Percentiles rank a stretch among this genome's conserved stretches.
Evolutionary conservation across 64 coral and sea anemone genomes (phyloP).

Genomic region (Catalaphyllia jardinei): DNA sequence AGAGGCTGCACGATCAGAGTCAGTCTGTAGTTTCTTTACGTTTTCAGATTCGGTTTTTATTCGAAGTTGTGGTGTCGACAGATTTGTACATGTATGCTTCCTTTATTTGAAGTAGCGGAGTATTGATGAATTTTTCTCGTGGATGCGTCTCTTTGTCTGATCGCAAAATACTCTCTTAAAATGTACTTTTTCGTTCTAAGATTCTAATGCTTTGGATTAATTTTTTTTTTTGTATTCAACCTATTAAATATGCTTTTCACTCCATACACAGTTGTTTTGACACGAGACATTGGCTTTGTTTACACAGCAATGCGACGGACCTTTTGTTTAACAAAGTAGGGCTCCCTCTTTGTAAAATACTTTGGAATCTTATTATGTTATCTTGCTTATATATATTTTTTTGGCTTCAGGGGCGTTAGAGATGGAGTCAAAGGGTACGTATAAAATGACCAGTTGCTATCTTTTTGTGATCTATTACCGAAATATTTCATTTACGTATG

Average conservation of each 20-base stretch:
- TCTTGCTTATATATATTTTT: slow-evolving; percentile 6
- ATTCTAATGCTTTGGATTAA: too few species aligned
- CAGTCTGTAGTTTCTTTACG: not conserved
- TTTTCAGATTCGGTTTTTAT: not conserved
- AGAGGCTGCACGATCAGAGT: not conserved
- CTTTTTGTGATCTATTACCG: not conserved
- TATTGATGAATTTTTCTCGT: not conserved
- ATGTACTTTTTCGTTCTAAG: too few species aligned
- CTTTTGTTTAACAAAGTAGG: not conserved
- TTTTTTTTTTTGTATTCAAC: too few species aligned
- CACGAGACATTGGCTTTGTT: too few species aligned
- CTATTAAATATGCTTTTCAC: too few species aligned
- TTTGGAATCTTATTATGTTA: slow-evolving; percentile 1
- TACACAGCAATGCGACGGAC: not conserved
- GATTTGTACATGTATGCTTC: not conserved
- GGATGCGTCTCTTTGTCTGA: not conserved
- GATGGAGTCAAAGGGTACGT: slow-evolving; percentile 79
- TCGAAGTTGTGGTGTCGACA: not conserved
- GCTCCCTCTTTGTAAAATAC: not conserved
- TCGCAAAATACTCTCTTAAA: not conserved
- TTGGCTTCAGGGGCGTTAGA: slow-evolving; percentile 66
- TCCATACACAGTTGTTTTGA: too few species aligned
- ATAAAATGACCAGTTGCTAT: not conserved
- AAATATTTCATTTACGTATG: not conserved
- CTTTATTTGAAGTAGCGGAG: not conserved